phyloP scores from a whole-genome alignment of 2,888 invertebrate species.

The Scelioninae gen. 1 region DNA sequence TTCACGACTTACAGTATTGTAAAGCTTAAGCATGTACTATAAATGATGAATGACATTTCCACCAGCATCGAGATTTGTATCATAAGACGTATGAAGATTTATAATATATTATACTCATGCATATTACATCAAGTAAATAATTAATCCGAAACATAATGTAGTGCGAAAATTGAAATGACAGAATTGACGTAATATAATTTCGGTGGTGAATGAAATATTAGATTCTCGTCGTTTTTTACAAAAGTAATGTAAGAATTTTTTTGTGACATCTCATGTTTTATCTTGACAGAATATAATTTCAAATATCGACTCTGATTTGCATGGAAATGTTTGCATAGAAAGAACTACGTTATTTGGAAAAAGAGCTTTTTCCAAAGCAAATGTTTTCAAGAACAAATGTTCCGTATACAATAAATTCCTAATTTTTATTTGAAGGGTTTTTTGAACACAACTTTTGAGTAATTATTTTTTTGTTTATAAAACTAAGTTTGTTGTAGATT shows the following conservation, averaged over 20 bases:
- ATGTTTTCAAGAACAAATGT: neutral
- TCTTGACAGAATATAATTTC: conserved; percentile 1
- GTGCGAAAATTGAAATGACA: conserved; percentile 29
- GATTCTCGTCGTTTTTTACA: neutral
- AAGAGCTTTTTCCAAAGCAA: too few species aligned
- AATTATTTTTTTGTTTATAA: too few species aligned
- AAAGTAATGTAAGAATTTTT: neutral
- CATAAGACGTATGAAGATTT: conserved; percentile 30
- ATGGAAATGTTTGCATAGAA: conserved; percentile 5
- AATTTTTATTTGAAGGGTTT: too few species aligned
- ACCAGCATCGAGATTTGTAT: conserved; percentile 39
- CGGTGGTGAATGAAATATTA: conserved; percentile 4
- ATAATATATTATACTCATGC: conserved; percentile 24
- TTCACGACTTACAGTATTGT: conserved; percentile 28
- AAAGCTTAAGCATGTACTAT: conserved; percentile 12
- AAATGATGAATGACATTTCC: conserved; percentile 48
- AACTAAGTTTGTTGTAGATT: too few species aligned
- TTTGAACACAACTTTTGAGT: too few species aligned
- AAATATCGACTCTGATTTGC: neutral
- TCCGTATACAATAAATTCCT: too few species aligned
- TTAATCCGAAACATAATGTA: conserved; percentile 24
- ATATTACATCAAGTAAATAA: conserved; percentile 21
- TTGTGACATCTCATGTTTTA: conserved; percentile 1
- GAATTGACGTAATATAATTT: conserved; percentile 18
- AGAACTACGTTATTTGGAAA: neutral